Conservation (phyloP, 1,140 invertebrate species). For the Trichonephila clavata region DNA sequence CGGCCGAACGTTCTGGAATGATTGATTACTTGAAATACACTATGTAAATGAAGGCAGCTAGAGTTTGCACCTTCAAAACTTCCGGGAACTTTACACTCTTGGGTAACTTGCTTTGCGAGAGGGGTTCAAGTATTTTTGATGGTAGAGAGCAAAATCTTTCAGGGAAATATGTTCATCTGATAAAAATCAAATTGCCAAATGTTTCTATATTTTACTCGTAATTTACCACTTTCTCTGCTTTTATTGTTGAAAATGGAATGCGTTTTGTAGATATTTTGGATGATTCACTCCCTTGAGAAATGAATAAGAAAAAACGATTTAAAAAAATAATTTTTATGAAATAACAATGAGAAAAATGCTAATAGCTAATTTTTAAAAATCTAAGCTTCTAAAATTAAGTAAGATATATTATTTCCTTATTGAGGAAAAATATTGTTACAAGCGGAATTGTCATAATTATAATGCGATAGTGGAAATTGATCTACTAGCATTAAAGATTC, state of each 20-base stretch:
- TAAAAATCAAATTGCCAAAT: neutral
- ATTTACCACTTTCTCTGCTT: neutral
- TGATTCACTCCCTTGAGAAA: too few species aligned
- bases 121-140: neutral
- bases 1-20: neutral
- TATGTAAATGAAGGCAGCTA: slow-evolving; percentile 7
- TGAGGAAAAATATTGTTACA: too few species aligned
- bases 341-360: too few species aligned
- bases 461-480: too few species aligned
- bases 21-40: neutral
- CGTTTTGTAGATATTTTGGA: too few species aligned
- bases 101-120: neutral
- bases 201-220: neutral
- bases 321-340: too few species aligned
- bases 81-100: neutral
- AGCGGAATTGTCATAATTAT: too few species aligned
- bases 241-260: neutral
- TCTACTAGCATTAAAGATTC: too few species aligned
- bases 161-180: neutral
- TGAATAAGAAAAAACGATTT: too few species aligned
- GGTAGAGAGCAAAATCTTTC: neutral
- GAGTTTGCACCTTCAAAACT: neutral
- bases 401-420: too few species aligned
- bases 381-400: too few species aligned
- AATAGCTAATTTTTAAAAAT: too few species aligned